These are phyloP conservation scores for Bombus confusus DNA, from an alignment of 1,140 invertebrate species.

Conservation along the genomic window DNA sequence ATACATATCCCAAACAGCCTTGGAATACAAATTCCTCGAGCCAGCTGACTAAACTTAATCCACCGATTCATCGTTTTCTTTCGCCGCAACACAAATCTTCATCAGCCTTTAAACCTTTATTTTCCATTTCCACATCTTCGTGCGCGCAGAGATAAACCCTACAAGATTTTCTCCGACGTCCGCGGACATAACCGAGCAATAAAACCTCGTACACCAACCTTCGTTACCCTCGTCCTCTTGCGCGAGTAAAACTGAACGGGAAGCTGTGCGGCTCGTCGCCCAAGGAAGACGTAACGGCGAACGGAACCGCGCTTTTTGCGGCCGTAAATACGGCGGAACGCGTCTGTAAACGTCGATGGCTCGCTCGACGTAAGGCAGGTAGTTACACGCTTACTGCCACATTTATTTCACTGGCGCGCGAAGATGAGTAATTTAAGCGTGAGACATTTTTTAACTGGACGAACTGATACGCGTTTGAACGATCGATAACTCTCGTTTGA, in stretches of 20 bases:
- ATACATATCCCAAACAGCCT: not conserved
- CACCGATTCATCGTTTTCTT: not conserved
- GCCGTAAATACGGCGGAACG: constrained; percentile 7
- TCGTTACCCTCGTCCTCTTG: not conserved
- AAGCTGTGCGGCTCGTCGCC: too few species aligned
- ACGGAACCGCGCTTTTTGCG: constrained; percentile 28
- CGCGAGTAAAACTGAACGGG: not conserved
- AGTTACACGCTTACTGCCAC: constrained; percentile 23
- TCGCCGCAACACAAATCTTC: not conserved
- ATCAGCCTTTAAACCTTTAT: not conserved
- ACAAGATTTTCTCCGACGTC: not conserved
- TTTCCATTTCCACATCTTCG: not conserved
- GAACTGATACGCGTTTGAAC: not conserved
- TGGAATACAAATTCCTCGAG: not conserved
- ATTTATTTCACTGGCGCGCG: constrained; percentile 15
- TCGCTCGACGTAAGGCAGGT: constrained; percentile 1
- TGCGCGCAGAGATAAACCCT: not conserved
- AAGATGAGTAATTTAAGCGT: constrained; percentile 28
- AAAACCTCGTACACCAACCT: not conserved
- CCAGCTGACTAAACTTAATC: not conserved
- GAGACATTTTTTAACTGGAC: not conserved
- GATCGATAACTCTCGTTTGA: constrained; percentile 5
- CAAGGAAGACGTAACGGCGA: not conserved
- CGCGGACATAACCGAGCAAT: not conserved
- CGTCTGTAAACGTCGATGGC: constrained; percentile 19